These are phyloP conservation scores for Listrodromus nycthemerus DNA, from an alignment of 2,888 invertebrate genomes.

Conservation along the genomic window DNA sequence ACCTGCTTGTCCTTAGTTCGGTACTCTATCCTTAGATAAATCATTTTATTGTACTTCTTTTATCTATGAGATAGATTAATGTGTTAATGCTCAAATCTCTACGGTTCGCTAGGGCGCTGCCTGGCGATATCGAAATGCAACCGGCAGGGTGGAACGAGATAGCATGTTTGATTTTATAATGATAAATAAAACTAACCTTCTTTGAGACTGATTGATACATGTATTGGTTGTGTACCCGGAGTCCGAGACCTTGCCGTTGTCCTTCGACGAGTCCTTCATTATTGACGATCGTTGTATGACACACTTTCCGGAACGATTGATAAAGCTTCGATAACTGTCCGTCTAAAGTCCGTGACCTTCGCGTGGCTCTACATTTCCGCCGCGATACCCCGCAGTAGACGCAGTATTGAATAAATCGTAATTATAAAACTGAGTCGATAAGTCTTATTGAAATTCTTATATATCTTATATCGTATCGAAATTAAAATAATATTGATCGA, in stretches of 20 bases:
- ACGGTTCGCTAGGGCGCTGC: too few species aligned
- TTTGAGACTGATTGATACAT: neutral
- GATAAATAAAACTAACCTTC: neutral
- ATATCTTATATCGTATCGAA: too few species aligned
- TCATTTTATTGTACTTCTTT: too few species aligned
- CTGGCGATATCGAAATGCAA: too few species aligned
- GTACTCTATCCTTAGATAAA: too few species aligned
- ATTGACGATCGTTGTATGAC: neutral
- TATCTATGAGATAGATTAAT: too few species aligned
- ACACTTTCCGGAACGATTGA: neutral
- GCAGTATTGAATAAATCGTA: neutral
- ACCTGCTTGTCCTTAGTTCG: too few species aligned
- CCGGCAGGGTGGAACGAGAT: too few species aligned
- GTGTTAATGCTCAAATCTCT: too few species aligned
- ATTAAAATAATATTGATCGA: neutral
- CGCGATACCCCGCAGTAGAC: neutral
- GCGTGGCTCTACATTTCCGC: neutral
- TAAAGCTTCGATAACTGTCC: neutral
- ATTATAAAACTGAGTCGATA: neutral
- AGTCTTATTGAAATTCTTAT: neutral
- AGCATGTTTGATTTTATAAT: too few species aligned
- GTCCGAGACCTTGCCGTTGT: conserved; percentile 16
- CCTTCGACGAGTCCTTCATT: conserved; percentile 2
- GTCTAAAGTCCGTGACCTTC: neutral
- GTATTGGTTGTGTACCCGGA: neutral